Evolutionary conservation across 2,797 vertebrate species (phyloP).

Genomic region (Syndactyla subalaris): DNA sequence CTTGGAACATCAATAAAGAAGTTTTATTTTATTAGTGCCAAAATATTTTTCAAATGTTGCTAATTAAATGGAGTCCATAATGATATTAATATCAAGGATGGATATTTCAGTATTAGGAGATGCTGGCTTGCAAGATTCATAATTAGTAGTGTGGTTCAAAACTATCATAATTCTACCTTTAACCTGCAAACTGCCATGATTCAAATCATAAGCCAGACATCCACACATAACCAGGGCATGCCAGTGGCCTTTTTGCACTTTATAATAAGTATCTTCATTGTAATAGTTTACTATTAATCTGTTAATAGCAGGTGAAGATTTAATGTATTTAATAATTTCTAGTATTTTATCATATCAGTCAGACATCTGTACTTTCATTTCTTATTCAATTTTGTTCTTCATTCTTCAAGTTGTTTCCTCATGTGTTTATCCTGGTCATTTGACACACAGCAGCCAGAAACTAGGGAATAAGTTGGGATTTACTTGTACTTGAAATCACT

Average conservation of each 20-base stretch:
- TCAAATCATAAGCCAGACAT: neutral
- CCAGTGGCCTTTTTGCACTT: neutral
- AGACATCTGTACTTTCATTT: neutral
- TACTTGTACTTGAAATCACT: neutral
- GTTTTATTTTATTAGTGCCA: neutral
- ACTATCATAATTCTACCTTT: neutral
- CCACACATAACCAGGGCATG: neutral
- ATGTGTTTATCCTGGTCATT: neutral
- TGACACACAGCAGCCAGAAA: neutral
- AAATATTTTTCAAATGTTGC: neutral
- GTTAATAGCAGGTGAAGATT: neutral
- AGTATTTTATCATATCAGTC: neutral
- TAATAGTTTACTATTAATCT: neutral
- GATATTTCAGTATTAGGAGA: neutral
- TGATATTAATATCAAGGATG: neutral
- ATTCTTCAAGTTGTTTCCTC: neutral
- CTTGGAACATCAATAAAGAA: conserved; percentile 38
- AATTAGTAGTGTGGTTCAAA: neutral
- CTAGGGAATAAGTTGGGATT: neutral
- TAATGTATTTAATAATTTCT: neutral
- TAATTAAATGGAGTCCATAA: neutral
- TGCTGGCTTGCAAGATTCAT: neutral
- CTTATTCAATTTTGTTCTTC: neutral
- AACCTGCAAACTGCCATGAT: neutral
- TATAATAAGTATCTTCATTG: neutral